These are phyloP conservation scores for Arctocebus calabarensis DNA, from an alignment of 2,797 vertebrate species.

Conservation along the genomic window DNA sequence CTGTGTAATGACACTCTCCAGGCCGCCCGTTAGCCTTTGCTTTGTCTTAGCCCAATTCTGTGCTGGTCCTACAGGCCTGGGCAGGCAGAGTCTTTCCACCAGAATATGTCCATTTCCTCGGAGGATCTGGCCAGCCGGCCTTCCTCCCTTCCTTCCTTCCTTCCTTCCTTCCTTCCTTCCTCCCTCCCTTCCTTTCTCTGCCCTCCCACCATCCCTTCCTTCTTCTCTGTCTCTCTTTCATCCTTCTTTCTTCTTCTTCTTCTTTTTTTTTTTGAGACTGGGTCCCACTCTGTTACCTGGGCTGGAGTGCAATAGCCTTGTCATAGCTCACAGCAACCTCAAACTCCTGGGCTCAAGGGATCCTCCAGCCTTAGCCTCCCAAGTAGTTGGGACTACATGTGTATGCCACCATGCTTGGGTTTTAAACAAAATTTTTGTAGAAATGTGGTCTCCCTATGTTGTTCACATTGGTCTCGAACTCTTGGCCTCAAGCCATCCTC, in stretches of 20 bases:
- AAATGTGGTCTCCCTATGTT: not conserved
- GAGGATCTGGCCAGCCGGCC: not conserved
- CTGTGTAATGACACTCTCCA: not conserved
- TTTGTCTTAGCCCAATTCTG: not conserved
- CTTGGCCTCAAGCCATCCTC: not conserved
- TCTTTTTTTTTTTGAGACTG: not conserved
- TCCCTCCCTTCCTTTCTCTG: too few species aligned
- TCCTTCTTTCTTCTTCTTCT: not conserved
- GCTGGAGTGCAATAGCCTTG: not conserved
- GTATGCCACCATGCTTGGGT: not conserved
- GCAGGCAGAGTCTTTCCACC: not conserved
- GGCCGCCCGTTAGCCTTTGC: not conserved
- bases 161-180: accelerated
- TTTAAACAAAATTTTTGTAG: not conserved
- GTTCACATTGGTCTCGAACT: not conserved
- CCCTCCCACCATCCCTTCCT: too few species aligned
- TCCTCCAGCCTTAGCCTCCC: not conserved
- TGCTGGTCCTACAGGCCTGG: not conserved
- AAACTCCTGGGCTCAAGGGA: not conserved
- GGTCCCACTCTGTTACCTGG: too few species aligned
- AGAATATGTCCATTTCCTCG: not conserved
- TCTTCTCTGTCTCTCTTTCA: too few species aligned
- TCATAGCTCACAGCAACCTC: not conserved
- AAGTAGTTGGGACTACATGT: not conserved
- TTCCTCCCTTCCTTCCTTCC: too few species aligned